Base-by-base conservation (phyloP, 2,113 vertebrate species). In the Lipophrys pholis region DNA sequence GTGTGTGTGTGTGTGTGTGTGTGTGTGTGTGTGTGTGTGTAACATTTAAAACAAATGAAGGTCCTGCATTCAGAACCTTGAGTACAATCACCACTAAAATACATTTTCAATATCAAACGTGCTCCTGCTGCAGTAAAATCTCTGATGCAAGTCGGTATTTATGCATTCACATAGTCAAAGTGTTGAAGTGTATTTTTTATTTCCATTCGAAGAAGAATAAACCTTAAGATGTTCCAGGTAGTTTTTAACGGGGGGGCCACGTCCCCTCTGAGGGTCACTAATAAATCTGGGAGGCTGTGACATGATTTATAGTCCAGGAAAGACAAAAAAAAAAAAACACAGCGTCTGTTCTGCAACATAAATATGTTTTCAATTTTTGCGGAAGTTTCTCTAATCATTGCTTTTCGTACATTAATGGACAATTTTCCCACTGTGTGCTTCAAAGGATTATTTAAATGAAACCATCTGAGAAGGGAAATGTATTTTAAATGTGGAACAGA, bases 391-490 rank as follows among this genome's bases (percentile, higher is more conserved):
- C 11, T 48, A 56, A 73, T 57, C 5, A 40, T 54, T 66, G 8
- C 11, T 50, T 56, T 55, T 16, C 14, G n/a, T n/a, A 6, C n/a
- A 16, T 8, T 42, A 67, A 61, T 50, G 2, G 5, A 21, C 11
- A 3, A 9, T 52, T 43, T 39, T 38, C 21, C 40, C 10, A 17
- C 41, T 36, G 30, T 12, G 4, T 9, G 15, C 36, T 58, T 55
- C 30, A 56, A 53, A 74, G 4, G 11, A 10, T 48, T 46, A 48
- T 38, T 59, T 45, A 54, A 64, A 64, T 74, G 38, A 65, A 75
- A 65, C n/a, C 36, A 50, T 38, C 48, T 59, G 59, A 49, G 4
- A 42, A 0, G 6, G 45, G 15, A 42, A 43, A 43, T 48, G 11
- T 54, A 11, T 30, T 11, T 62, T 68, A 60, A 48, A 51, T 0